These are phyloP conservation scores for Danionella cerebrum DNA, from an alignment of 2,113 vertebrate species.

Conservation along the genomic window DNA sequence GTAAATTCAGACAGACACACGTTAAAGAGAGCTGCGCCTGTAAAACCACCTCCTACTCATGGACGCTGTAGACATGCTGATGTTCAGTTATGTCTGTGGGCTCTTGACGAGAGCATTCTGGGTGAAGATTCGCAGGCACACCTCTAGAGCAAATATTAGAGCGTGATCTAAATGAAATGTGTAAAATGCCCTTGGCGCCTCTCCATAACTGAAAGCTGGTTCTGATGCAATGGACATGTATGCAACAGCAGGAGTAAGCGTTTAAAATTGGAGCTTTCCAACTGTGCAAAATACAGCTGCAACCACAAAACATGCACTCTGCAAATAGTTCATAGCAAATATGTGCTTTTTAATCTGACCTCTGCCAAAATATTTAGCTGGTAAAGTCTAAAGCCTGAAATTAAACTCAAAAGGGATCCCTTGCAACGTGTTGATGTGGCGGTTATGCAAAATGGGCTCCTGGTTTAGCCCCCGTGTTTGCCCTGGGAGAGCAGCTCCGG, in stretches of 20 bases:
- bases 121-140: conserved; percentile 1
- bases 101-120: not conserved
- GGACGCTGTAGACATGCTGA: conserved; percentile 1
- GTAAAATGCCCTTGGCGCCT: conserved; percentile 36
- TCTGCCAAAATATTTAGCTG: conserved; percentile 45
- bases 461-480: conserved; percentile 55
- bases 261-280: too few relatives aligned
- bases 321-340: conserved; percentile 62
- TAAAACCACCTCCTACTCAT: not conserved
- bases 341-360: conserved; percentile 51
- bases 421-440: conserved; percentile 41
- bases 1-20: too few relatives aligned
- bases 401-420: conserved; percentile 58
- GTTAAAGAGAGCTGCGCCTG: not conserved
- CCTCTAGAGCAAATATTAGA: conserved; percentile 30
- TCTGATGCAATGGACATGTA: conserved; percentile 45
- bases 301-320: conserved; percentile 38
- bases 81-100: not conserved
- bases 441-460: conserved; percentile 41
- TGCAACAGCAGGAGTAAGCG: too few relatives aligned
- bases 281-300: conserved; percentile 8
- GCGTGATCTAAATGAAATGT: conserved; percentile 33
- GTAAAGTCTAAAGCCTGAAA: conserved; percentile 45
- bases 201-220: conserved; percentile 22
- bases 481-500: conserved; percentile 52